Conservation (phyloP, 2,888 invertebrate genomes). For the Metopia argyrocephala region DNA sequence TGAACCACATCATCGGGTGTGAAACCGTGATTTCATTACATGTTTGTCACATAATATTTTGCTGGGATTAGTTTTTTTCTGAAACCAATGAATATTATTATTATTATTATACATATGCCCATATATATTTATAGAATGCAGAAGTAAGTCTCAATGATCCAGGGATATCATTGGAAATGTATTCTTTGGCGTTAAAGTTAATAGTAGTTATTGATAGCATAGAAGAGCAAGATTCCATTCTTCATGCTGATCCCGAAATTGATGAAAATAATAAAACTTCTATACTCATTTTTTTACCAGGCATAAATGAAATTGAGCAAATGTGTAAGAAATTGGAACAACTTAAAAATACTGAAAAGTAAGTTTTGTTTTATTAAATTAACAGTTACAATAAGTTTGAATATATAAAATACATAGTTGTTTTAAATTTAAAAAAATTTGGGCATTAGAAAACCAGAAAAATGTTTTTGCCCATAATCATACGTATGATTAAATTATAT, state of each 20-base stretch:
- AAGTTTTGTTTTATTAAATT: too few relatives aligned
- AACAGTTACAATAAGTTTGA: too few relatives aligned
- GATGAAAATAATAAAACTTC: conserved; percentile 77
- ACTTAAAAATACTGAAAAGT: conserved; percentile 65
- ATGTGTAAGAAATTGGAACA: conserved; percentile 79
- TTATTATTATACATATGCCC: too few relatives aligned
- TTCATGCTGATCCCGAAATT: conserved; percentile 79
- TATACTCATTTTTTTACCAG: conserved; percentile 93
- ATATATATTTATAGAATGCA: conserved; percentile 77
- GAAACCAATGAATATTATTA: not conserved
- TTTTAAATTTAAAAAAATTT: too few relatives aligned
- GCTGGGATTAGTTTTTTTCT: too few relatives aligned
- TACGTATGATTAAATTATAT: too few relatives aligned
- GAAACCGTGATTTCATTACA: too few relatives aligned
- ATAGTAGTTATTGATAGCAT: conserved; percentile 81
- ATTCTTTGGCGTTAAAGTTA: conserved; percentile 82
- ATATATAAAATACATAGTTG: too few relatives aligned
- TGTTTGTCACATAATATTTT: too few relatives aligned
- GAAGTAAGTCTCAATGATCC: conserved; percentile 80
- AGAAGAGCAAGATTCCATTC: conserved; percentile 70
- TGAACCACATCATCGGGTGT: too few relatives aligned
- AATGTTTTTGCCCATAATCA: too few relatives aligned
- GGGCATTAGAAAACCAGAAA: too few relatives aligned
- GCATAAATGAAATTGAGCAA: conserved; percentile 90
- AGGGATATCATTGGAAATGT: conserved; percentile 81